phyloP scores from a whole-genome alignment of 2,797 vertebrate species.

The Orientallactaga sibirica region DNA sequence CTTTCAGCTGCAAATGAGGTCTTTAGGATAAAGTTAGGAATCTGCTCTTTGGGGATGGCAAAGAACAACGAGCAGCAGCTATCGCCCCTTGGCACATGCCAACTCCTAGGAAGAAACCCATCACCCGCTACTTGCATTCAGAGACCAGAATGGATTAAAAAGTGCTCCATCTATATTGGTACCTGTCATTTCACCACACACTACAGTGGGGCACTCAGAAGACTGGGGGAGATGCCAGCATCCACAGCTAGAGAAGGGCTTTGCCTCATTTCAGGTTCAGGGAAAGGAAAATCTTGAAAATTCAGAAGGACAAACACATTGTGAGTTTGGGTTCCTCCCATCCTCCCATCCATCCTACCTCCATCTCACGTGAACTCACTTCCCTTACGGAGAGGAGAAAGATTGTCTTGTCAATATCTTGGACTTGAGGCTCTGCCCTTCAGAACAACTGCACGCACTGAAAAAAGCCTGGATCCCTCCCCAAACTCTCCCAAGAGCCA shows the following conservation, averaged over 20 bases:
- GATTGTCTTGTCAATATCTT: too few relatives aligned
- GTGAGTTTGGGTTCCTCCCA: neutral
- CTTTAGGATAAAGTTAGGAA: neutral
- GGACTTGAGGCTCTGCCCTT: neutral
- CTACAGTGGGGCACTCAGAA: neutral
- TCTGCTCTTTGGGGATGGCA: neutral
- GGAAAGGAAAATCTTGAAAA: conserved; percentile 10
- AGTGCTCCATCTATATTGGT: neutral
- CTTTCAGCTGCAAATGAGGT: neutral
- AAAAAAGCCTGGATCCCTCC: conserved; percentile 48
- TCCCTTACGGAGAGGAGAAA: neutral
- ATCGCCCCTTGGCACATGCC: neutral
- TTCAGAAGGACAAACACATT: neutral
- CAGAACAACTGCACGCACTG: conserved; percentile 12
- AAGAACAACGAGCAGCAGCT: neutral
- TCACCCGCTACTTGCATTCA: neutral
- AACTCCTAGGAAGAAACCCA: neutral
- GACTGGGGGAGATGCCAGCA: neutral
- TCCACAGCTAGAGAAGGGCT: neutral
- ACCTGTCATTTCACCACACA: neutral
- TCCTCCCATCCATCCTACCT: neutral
- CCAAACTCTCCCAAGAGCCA: conserved; percentile 70
- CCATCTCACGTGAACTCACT: neutral
- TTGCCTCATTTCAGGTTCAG: neutral
- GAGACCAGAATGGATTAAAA: neutral